A percentile compares a stretch with the other conserved stretches of the same genome.
Evolutionary conservation across 2,888 invertebrate species (phyloP).

Genomic region (Monopis laevigella): DNA sequence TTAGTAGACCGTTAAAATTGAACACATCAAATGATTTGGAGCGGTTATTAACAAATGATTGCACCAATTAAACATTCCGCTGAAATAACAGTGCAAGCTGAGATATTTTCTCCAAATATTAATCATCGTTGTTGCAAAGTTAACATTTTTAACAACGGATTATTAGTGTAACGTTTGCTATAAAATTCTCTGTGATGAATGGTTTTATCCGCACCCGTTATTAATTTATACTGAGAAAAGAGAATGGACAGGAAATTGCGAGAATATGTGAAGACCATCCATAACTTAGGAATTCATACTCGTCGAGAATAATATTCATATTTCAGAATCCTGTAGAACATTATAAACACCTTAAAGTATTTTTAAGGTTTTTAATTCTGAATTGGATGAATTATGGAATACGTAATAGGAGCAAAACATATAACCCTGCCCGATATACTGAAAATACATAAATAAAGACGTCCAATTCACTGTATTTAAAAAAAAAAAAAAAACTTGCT

Average conservation of each 20-base stretch:
- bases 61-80: conserved; percentile 27
- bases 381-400: too few relatives aligned
- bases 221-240: conserved; percentile 28
- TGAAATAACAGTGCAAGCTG: conserved; percentile 31
- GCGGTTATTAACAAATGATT: conserved; percentile 25
- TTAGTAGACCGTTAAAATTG: conserved; percentile 24
- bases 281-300: too few relatives aligned
- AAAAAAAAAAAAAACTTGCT: too few relatives aligned
- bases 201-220: conserved; percentile 29
- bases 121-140: conserved; percentile 31
- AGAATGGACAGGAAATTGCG: conserved; percentile 7
- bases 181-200: conserved; percentile 37
- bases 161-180: conserved; percentile 30
- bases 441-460: too few relatives aligned
- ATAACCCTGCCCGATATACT: too few relatives aligned
- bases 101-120: conserved; percentile 29
- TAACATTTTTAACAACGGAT: conserved; percentile 30
- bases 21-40: not conserved
- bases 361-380: too few relatives aligned
- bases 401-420: too few relatives aligned
- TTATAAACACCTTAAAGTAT: too few relatives aligned
- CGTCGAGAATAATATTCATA: too few relatives aligned
- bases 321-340: too few relatives aligned
- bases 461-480: too few relatives aligned
- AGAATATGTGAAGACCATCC: too few relatives aligned